Base-by-base conservation (phyloP, 2,888 invertebrate genomes). In the Andrena dorsata region DNA sequence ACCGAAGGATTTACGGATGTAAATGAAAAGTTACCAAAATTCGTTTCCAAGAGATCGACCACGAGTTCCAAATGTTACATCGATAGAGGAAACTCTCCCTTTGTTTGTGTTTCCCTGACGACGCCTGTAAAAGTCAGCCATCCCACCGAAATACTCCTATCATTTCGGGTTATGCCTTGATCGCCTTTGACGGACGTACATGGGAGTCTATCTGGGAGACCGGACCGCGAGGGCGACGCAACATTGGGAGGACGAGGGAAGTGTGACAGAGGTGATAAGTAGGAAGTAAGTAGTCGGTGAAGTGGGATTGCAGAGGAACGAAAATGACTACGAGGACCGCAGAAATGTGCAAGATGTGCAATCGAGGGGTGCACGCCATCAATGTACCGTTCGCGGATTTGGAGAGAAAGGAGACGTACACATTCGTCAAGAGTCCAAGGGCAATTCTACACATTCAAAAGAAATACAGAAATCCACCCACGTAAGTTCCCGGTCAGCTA, bases 341-440 rank as follows among this genome's bases (percentile, higher is more conserved):
- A 32, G 91, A 92, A 35, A 90, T 91, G 58, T 93, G 93, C 78
- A 90, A 90, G 79, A 92, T 92, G 92, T 93, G 93, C 86, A 92
- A 91, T 81, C 90, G 86, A 23, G 92, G 92, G 4, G 81, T 92
- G 64, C 90, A 90, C 35, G 76, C 91, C 0, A 92, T 90, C 84
- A 90, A 89, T 58, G 88, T 92, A 63, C 91, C 92, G 5, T 70
- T 86, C 30, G 85, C 77, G n/a, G 86, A 84, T 75, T 68, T 83
- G 32, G 82, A 80, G 51, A 88, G 65, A 53, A 89, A 82, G 70
- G 90, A 90, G 4, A 90, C 90, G 2, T 93, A 92, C 77, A 90
- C 92, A 7, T 91, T 92, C 64, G 90, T 92, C n/a, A 91, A 90
- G 76, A 93, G 90, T 89, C 93, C 93, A 2, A 88, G 90, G 10